A percentile compares a stretch with the other conserved stretches of the same genome.
Evolutionary conservation across 2,797 vertebrate genomes (phyloP).

Genomic region (Molossus alvarezi): DNA sequence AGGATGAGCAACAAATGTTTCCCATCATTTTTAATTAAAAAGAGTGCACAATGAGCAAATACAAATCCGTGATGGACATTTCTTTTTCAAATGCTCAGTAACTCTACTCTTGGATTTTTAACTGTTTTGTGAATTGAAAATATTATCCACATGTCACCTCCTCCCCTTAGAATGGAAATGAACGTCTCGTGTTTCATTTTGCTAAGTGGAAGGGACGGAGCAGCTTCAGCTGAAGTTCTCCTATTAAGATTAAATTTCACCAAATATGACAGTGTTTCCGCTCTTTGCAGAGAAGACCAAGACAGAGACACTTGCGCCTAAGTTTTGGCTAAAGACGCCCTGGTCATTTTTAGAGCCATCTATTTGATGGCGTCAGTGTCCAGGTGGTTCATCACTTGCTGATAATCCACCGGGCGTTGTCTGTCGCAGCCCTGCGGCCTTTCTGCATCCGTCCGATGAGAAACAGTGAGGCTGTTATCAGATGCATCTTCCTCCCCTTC

Average conservation of each 20-base stretch:
- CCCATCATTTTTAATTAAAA: slow-evolving; percentile 73
- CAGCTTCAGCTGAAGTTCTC: slow-evolving; percentile 74
- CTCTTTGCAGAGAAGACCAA: slow-evolving; percentile 80
- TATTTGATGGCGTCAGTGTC: slow-evolving; percentile 92
- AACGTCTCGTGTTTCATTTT: slow-evolving; percentile 88
- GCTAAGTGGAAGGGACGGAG: slow-evolving; percentile 85
- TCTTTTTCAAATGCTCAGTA: slow-evolving; percentile 30
- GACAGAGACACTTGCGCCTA: slow-evolving; percentile 82
- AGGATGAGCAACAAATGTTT: slow-evolving; percentile 59
- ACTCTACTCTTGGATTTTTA: slow-evolving; percentile 77
- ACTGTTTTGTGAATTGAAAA: slow-evolving; percentile 76
- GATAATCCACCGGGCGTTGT: slow-evolving; percentile 90
- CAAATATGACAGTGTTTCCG: slow-evolving; percentile 90
- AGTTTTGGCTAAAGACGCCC: slow-evolving; percentile 90
- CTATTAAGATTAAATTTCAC: slow-evolving; percentile 90
- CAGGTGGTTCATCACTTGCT: slow-evolving; percentile 91
- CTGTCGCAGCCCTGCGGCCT: slow-evolving; percentile 88
- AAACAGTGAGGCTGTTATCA: slow-evolving; percentile 90
- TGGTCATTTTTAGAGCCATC: slow-evolving; percentile 92
- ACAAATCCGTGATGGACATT: neutral
- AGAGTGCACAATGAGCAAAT: neutral
- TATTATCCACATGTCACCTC: slow-evolving; percentile 85
- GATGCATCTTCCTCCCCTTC: slow-evolving; percentile 89
- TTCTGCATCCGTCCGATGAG: slow-evolving; percentile 93
- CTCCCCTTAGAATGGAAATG: slow-evolving; percentile 84